Base-by-base conservation (phyloP, 92 coral and sea anemone genomes). In the Paramuricea clavata region DNA sequence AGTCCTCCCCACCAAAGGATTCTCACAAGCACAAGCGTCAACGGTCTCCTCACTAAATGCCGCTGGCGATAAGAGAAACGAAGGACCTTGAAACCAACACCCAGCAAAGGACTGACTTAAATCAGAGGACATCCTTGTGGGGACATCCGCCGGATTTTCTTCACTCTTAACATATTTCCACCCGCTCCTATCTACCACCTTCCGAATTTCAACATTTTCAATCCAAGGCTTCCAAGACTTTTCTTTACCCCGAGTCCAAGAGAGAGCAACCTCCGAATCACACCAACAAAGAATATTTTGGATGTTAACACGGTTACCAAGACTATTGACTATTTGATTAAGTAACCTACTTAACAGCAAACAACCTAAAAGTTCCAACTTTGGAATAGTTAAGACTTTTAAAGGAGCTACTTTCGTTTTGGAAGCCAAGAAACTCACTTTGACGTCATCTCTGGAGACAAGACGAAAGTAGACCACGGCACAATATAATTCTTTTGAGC, bases 191-290 rank as follows among this genome's bases (percentile, higher is more conserved):
- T 74, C 81, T 3, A 74, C 81, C 39, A 74, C 61, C 31, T 74
- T 74, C 60, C 81, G n/a, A n/a, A n/a, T n/a, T n/a, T n/a, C 44
- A 39, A 4, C 5, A 22, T 41, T 49, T 12, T 54, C 62, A 5
- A 72, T 15, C 78, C 78, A 72, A 33, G 78, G 54, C 22, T 72
- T 33, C 78, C 78, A 72, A 23, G 23, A 0, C 22, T 32, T 72
- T 72, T 72, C 78, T 19, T 72, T 72, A 12, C 78, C 56, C 5
- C 23, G 34, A 10, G 35, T 72, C 78, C 81, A 76, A 47, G 17
- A 76, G 1, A 76, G 21, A 25, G 65, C 81, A 49, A 76, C 81
- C 64, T 76, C 65, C 27, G 81, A 76, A 49, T 76, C 65, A 5
- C 39, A 44, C 81, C 81, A 76, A 76, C 81, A 76, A 2, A 23